These are phyloP conservation scores for Condylura cristata DNA, from an alignment of 2,113 vertebrate genomes.

Conservation along the genomic window DNA sequence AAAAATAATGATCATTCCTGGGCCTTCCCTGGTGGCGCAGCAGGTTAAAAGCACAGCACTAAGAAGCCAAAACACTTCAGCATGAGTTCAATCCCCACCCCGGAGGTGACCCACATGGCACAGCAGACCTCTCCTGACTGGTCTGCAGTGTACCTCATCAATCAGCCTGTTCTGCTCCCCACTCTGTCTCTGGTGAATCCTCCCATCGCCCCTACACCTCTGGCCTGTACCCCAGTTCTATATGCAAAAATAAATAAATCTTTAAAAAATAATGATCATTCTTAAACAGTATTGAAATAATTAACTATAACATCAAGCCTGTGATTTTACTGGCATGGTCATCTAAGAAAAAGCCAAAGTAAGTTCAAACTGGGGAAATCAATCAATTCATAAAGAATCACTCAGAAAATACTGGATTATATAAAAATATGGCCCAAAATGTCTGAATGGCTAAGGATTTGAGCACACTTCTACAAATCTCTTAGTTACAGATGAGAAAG, in stretches of 20 bases:
- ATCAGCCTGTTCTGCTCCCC: too few species aligned
- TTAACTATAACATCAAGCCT: neutral
- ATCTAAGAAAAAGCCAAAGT: slow-evolving; percentile 14
- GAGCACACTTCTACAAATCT: neutral
- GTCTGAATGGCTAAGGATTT: neutral
- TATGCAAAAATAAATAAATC: too few species aligned
- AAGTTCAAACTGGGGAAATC: neutral
- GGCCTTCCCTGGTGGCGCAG: too few species aligned
- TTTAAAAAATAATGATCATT: neutral
- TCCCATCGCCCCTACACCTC: too few species aligned
- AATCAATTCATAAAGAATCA: slow-evolving; percentile 22
- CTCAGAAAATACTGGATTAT: neutral
- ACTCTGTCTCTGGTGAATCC: too few species aligned
- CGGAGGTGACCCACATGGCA: too few species aligned
- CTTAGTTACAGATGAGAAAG: neutral
- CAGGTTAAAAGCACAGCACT: too few species aligned
- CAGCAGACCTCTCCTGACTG: too few species aligned
- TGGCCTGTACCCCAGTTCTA: too few species aligned
- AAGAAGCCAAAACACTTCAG: too few species aligned
- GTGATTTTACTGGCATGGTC: slow-evolving; percentile 11
- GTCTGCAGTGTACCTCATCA: too few species aligned
- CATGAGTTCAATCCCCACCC: too few species aligned
- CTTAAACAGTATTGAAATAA: neutral
- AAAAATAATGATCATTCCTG: neutral
- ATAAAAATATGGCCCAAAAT: neutral